Evolutionary conservation across 2,888 invertebrate species (phyloP).

Genomic region (Nephrotoma flavescens): DNA sequence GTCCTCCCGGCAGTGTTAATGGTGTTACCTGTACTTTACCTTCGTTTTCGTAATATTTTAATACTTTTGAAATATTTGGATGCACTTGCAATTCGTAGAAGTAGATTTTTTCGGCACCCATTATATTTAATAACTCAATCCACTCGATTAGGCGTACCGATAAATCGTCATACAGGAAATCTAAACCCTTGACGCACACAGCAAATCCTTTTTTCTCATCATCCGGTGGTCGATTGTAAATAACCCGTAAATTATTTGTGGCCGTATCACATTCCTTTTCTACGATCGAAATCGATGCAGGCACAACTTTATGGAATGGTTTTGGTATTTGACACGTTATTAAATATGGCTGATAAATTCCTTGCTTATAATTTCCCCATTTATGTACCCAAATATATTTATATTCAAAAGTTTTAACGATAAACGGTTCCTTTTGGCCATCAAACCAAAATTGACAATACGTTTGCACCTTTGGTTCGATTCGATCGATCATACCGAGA

Average conservation of each 20-base stretch:
- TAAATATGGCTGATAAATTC: constrained; percentile 80
- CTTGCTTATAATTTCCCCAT: constrained; percentile 88
- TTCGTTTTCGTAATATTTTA: constrained; percentile 43
- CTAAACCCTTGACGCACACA: constrained; percentile 86
- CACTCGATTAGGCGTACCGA: constrained; percentile 84
- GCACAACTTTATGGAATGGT: constrained; percentile 52
- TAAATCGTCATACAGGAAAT: constrained; percentile 82
- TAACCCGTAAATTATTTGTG: constrained; percentile 69
- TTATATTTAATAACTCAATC: constrained; percentile 72
- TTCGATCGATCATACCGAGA: constrained; percentile 77
- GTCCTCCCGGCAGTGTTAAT: constrained; percentile 72
- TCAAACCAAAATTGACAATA: constrained; percentile 87
- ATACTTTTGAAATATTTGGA: constrained; percentile 75
- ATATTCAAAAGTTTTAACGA: constrained; percentile 72
- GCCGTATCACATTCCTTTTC: constrained; percentile 74
- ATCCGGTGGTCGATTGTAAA: constrained; percentile 56
- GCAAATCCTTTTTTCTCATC: constrained; percentile 63
- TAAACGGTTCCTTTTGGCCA: constrained; percentile 63
- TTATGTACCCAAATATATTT: constrained; percentile 90
- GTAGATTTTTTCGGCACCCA: constrained; percentile 85
- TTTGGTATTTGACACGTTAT: constrained; percentile 77
- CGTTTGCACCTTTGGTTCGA: constrained; percentile 67
- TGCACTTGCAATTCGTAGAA: constrained; percentile 86
- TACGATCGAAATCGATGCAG: constrained; percentile 73
- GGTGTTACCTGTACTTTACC: constrained; percentile 64